phyloP scores from a whole-genome alignment of 2,113 vertebrate genomes.

The Bagarius yarrelli region DNA sequence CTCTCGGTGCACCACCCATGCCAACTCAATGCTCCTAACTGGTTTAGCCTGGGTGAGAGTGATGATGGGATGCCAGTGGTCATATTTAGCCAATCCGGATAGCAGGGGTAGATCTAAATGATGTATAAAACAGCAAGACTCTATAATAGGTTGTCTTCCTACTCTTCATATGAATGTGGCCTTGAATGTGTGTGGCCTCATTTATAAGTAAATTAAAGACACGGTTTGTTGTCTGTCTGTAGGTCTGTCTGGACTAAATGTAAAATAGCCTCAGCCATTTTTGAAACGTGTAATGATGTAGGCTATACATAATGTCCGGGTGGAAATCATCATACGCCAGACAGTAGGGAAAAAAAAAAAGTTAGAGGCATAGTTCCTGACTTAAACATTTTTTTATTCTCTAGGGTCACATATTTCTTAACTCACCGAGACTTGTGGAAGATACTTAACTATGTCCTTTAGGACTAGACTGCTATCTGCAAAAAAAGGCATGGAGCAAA shows the following conservation, averaged over 20 bases:
- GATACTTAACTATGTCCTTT: constrained; percentile 53
- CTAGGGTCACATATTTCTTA: constrained; percentile 51
- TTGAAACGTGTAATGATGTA: constrained; percentile 26
- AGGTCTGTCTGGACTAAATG: constrained; percentile 17
- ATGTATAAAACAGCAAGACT: background rate
- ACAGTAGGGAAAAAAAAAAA: constrained; percentile 42
- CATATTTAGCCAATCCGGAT: background rate
- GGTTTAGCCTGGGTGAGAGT: constrained; percentile 43
- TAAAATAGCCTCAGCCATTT: constrained; percentile 43
- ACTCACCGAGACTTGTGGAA: constrained; percentile 55
- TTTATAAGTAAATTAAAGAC: background rate
- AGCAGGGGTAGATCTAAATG: background rate
- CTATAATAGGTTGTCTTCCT: background rate
- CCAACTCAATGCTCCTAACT: constrained; percentile 59
- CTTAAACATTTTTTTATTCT: constrained; percentile 46
- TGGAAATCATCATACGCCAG: constrained; percentile 51
- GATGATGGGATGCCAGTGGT: background rate
- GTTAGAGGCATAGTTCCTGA: constrained; percentile 37
- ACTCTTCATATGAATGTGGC: background rate
- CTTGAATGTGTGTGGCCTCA: constrained; percentile 9
- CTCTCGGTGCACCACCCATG: constrained; percentile 50
- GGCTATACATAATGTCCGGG: constrained; percentile 33
- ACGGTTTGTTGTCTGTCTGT: constrained; percentile 21
- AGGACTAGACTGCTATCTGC: constrained; percentile 37
- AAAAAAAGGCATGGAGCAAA: constrained; percentile 21